Conservation (phyloP, 2,113 vertebrate species). For the Callospermophilus lateralis region DNA sequence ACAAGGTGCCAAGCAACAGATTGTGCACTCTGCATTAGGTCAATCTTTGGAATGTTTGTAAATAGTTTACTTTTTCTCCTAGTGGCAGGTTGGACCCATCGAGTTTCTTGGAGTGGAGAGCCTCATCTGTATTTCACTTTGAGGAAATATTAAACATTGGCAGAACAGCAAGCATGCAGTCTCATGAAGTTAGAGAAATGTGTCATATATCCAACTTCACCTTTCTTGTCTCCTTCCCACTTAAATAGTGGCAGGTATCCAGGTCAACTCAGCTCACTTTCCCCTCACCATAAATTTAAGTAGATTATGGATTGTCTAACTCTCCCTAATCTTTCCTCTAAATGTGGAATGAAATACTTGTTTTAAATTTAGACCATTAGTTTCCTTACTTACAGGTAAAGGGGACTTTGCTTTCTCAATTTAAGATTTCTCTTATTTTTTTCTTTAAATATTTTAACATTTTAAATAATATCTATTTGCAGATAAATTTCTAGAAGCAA, state of each 20-base stretch:
- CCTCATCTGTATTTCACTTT: neutral
- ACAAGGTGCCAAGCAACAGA: neutral
- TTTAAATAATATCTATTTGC: conserved; percentile 42
- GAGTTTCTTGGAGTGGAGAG: conserved; percentile 4
- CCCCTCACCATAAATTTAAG: neutral
- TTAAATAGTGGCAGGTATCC: neutral
- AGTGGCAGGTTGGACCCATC: neutral
- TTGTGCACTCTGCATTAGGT: neutral
- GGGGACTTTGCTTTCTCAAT: neutral
- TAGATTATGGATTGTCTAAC: neutral
- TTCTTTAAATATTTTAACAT: neutral
- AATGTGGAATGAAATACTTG: neutral
- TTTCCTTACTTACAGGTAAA: neutral
- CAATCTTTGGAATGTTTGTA: neutral
- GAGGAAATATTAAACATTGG: conserved; percentile 45
- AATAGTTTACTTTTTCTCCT: neutral
- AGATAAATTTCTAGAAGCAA: conserved; percentile 40
- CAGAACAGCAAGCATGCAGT: neutral
- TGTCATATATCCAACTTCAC: neutral
- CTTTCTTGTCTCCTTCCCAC: neutral
- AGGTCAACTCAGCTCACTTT: neutral
- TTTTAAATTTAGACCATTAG: conserved; percentile 4
- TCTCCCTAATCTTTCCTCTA: neutral
- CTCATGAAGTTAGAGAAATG: neutral
- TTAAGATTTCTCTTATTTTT: conserved; percentile 4